Conservation (phyloP, 2,888 invertebrate species). For the Andrena fulva region DNA sequence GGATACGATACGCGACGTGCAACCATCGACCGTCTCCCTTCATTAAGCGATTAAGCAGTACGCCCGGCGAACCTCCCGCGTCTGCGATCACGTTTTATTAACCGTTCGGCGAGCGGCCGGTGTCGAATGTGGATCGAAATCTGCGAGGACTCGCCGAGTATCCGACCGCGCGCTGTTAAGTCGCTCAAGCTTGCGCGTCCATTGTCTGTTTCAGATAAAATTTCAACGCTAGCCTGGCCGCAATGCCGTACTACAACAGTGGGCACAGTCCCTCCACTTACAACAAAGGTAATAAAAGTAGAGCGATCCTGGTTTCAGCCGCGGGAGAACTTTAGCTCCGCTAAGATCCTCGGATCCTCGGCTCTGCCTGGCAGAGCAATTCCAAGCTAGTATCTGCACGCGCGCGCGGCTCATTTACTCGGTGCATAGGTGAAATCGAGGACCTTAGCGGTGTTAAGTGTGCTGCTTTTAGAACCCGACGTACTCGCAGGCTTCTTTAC, state of each 20-base stretch:
- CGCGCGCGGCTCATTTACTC: not conserved
- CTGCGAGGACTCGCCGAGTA: not conserved
- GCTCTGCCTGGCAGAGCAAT: not conserved
- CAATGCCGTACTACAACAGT: slow-evolving; percentile 83
- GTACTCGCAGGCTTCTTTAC: not conserved
- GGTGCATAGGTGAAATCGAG: not conserved
- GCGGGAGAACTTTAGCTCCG: not conserved
- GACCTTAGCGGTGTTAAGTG: not conserved
- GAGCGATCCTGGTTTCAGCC: no score
- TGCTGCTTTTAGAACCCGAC: not conserved
- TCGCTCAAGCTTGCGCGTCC: not conserved
- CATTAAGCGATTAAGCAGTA: slow-evolving; percentile 68
- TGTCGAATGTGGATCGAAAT: not conserved
- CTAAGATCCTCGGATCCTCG: not conserved
- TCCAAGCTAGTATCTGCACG: not conserved
- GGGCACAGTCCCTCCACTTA: slow-evolving; percentile 80
- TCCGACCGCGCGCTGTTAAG: not conserved
- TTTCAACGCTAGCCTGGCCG: slow-evolving; percentile 33
- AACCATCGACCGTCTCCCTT: slow-evolving; percentile 63
- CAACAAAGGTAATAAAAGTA: slow-evolving; percentile 77
- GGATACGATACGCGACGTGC: slow-evolving; percentile 76
- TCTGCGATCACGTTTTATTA: no score
- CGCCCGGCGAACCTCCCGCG: slow-evolving; percentile 6
- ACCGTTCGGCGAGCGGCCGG: not conserved
- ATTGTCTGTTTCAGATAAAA: slow-evolving; percentile 71